Evolutionary conservation across 2,113 vertebrate species (phyloP).

Genomic region (Alexandromys fortis): DNA sequence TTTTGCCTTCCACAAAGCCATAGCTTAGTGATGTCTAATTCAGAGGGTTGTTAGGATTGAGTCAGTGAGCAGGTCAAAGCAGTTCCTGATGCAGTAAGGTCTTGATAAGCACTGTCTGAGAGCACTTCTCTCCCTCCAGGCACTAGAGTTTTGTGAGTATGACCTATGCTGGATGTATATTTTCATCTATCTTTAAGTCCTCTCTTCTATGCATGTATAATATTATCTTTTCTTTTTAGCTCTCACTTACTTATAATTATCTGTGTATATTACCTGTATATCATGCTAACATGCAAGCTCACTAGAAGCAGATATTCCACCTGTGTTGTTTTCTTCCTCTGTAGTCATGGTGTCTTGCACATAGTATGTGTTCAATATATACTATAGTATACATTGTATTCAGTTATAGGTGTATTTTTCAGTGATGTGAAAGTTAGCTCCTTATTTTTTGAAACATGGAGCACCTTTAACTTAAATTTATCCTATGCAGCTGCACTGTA

Average conservation of each 20-base stretch:
- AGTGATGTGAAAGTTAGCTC: not conserved
- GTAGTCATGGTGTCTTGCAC: not conserved
- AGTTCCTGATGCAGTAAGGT: not conserved
- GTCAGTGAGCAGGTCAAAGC: not conserved
- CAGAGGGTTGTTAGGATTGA: not conserved
- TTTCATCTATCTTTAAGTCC: not conserved
- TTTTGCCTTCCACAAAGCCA: not conserved
- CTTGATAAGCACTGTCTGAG: not conserved
- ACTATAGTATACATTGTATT: not conserved
- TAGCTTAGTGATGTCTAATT: constrained; percentile 14
- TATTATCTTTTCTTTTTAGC: not conserved
- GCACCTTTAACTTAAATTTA: not conserved
- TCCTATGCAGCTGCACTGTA: not conserved
- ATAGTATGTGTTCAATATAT: not conserved
- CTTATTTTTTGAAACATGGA: not conserved
- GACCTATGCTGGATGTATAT: not conserved
- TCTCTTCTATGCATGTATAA: not conserved
- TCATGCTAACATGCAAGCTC: not conserved
- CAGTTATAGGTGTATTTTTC: not conserved
- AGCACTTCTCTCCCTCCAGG: not conserved
- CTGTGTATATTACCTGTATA: not conserved
- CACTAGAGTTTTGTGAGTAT: not conserved
- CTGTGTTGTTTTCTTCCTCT: not conserved
- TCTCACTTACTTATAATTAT: not conserved
- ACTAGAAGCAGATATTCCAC: not conserved